phyloP scores from a whole-genome alignment of 2,797 vertebrate species.

The Artibeus lituratus region DNA sequence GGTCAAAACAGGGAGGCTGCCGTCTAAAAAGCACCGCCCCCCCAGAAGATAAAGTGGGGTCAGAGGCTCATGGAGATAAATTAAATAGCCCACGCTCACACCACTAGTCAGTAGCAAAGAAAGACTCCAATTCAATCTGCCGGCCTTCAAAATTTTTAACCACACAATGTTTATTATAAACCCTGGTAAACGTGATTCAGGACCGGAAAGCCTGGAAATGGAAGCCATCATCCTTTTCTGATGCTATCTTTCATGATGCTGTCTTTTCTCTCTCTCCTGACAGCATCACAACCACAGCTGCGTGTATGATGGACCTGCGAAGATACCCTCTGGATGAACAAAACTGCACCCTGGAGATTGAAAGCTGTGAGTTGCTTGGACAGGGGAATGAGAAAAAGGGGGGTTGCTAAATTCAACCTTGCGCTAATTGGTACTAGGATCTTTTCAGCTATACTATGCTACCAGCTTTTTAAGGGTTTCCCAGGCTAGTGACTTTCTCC shows the following conservation, averaged over 20 bases:
- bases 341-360: slow-evolving; percentile 96
- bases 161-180: not conserved
- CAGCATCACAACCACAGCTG: slow-evolving; percentile 96
- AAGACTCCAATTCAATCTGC: not conserved
- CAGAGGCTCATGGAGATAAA: not conserved
- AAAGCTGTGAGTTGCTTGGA: slow-evolving; percentile 91
- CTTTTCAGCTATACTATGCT: not conserved
- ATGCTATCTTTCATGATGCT: not conserved
- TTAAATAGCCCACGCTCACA: not conserved
- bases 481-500: not conserved
- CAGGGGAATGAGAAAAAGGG: slow-evolving; percentile 46
- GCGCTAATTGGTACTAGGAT: not conserved
- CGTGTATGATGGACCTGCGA: slow-evolving; percentile 97
- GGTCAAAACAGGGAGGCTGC: not conserved
- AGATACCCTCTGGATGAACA: slow-evolving; percentile 96
- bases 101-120: not conserved
- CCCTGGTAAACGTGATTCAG: not conserved
- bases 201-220: not conserved
- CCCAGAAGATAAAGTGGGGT: not conserved
- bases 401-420: not conserved
- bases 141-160: not conserved
- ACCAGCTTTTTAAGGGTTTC: slow-evolving; percentile 9
- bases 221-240: not conserved
- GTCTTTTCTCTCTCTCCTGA: slow-evolving; percentile 45
- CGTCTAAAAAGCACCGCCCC: not conserved